Evolutionary conservation across 1,140 invertebrate species (phyloP).

Genomic region (Uloborus diversus): DNA sequence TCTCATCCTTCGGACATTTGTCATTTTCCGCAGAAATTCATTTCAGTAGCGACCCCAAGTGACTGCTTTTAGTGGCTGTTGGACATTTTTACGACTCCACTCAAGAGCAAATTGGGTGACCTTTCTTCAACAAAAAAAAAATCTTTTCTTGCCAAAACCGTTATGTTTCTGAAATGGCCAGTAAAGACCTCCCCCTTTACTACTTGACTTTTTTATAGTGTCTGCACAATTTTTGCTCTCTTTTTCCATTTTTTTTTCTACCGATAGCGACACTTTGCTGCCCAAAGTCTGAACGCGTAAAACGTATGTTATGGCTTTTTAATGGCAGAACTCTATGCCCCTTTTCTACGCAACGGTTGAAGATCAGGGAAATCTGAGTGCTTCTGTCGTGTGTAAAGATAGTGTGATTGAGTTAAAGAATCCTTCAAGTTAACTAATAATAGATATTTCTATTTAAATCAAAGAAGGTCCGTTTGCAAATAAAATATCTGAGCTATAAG

Average conservation of each 20-base stretch:
- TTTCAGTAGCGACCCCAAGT: not conserved
- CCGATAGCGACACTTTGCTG: slow-evolving; percentile 6
- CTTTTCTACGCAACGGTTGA: too few relatives aligned
- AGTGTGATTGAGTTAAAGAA: too few relatives aligned
- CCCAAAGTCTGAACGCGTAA: not conserved
- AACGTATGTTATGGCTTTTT: slow-evolving; percentile 21
- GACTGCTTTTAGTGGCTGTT: slow-evolving; percentile 25
- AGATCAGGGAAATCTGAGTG: too few relatives aligned
- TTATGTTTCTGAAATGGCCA: slow-evolving; percentile 42
- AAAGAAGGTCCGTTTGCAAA: too few relatives aligned
- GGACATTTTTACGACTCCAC: slow-evolving; percentile 29
- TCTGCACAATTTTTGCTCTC: slow-evolving; percentile 1
- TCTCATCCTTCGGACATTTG: not conserved
- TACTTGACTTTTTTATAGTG: slow-evolving; percentile 4
- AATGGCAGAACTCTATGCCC: slow-evolving; percentile 23
- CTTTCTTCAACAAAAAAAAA: slow-evolving; percentile 38
- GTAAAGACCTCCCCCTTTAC: slow-evolving; percentile 5
- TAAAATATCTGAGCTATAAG: too few relatives aligned
- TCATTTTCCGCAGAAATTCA: not conserved
- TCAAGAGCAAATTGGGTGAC: slow-evolving; percentile 44
- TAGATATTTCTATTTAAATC: too few relatives aligned
- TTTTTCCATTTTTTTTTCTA: slow-evolving; percentile 12
- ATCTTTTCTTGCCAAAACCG: not conserved
- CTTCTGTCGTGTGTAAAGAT: too few relatives aligned
- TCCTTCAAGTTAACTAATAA: too few relatives aligned